phyloP scores from a whole-genome alignment of 1,140 invertebrate species.

The Papilio xuthus region DNA sequence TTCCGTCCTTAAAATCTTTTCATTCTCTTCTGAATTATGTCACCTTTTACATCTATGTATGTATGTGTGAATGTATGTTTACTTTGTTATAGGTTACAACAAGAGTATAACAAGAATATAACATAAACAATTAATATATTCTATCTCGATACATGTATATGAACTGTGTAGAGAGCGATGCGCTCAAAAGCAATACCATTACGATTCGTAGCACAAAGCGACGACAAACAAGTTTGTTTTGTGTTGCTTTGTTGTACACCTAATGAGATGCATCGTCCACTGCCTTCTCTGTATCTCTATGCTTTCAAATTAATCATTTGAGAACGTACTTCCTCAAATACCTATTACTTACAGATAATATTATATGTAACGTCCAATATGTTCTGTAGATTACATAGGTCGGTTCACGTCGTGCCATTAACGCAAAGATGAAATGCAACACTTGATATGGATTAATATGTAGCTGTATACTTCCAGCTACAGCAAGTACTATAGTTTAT shows the following conservation, averaged over 20 bases:
- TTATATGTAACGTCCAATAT: no score
- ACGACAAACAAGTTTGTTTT: slow-evolving; percentile 7
- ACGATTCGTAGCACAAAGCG: slow-evolving; percentile 7
- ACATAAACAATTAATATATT: slow-evolving; percentile 13
- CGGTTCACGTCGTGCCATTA: no score
- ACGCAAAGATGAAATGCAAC: background rate
- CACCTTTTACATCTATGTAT: no score
- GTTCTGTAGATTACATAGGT: no score
- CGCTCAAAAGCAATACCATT: background rate
- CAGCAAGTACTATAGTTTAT: background rate
- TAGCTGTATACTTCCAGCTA: background rate
- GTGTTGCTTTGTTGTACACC: background rate
- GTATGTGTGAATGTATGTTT: no score
- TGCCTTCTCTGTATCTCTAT: background rate
- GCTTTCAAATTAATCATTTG: background rate
- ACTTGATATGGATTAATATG: no score
- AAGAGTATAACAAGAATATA: no score
- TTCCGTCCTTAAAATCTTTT: no score
- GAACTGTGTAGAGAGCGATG: background rate
- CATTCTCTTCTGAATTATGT: no score
- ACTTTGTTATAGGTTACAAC: no score
- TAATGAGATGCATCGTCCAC: slow-evolving; percentile 6
- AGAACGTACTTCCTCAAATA: background rate
- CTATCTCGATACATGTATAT: background rate
- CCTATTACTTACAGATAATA: background rate